These are phyloP conservation scores for Haliaeetus leucogaster DNA, from an alignment of 2,113 vertebrate genomes.

Conservation along the genomic window DNA sequence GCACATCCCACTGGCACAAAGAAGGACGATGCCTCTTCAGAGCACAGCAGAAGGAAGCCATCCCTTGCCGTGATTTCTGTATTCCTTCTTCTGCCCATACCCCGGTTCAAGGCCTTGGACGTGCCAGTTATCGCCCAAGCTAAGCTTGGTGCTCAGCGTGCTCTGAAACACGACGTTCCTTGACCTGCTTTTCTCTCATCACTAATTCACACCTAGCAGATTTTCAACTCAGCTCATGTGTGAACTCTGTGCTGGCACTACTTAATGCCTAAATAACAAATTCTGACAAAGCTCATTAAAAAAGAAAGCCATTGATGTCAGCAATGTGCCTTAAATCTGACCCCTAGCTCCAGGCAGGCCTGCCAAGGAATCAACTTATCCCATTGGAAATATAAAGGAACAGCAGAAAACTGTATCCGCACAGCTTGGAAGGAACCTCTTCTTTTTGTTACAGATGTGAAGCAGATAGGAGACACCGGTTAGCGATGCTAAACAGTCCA, in stretches of 20 bases:
- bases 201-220: constrained; percentile 49
- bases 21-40: neutral
- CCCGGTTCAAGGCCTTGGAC: neutral
- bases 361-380: neutral
- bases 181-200: constrained; percentile 52
- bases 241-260: neutral
- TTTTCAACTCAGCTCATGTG: constrained; percentile 7
- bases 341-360: neutral
- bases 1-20: neutral
- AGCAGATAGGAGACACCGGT: neutral
- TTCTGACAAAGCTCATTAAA: constrained; percentile 42
- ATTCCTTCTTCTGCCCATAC: neutral
- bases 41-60: neutral
- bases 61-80: neutral
- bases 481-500: neutral
- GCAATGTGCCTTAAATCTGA: neutral
- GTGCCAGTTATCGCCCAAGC: fast-evolving
- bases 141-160: neutral
- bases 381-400: neutral
- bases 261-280: constrained; percentile 34
- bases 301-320: neutral
- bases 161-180: neutral
- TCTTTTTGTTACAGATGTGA: neutral
- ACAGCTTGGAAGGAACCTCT: fast-evolving
- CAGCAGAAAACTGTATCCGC: neutral